Percentiles rank a stretch among this genome's conserved stretches.
Conservation (phyloP, 2,888 invertebrate species). For the Cryptosula pallasiana region DNA sequence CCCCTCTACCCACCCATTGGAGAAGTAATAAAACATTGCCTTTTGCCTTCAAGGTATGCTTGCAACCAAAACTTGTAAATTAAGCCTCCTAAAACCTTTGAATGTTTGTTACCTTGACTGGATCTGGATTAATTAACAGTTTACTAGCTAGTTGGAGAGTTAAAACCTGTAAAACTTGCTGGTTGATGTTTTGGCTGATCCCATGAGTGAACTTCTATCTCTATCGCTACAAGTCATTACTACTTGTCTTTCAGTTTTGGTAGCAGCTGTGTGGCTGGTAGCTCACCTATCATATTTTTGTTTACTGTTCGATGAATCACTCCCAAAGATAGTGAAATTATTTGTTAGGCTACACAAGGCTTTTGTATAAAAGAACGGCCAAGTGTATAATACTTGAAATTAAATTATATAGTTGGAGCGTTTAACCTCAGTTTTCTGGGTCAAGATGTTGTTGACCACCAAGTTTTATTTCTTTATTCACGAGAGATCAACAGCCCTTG, state of each 20-base stretch:
- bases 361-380: background rate
- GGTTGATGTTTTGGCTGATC: too few relatives aligned
- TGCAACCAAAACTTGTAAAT: too few relatives aligned
- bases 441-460: background rate
- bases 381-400: background rate
- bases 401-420: background rate
- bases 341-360: background rate
- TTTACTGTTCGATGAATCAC: background rate
- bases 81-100: too few relatives aligned
- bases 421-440: background rate
- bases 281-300: too few relatives aligned
- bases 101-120: too few relatives aligned
- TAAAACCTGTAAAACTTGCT: too few relatives aligned
- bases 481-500: background rate
- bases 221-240: too few relatives aligned
- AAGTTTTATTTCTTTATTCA: background rate
- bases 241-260: too few relatives aligned
- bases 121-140: too few relatives aligned
- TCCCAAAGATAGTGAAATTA: background rate
- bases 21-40: conserved; percentile 96
- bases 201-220: background rate
- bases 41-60: conserved; percentile 84
- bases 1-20: conserved; percentile 90
- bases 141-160: too few relatives aligned
- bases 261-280: too few relatives aligned